phyloP scores from a whole-genome alignment of 2,113 vertebrate genomes.

The Rhipidura dahli region DNA sequence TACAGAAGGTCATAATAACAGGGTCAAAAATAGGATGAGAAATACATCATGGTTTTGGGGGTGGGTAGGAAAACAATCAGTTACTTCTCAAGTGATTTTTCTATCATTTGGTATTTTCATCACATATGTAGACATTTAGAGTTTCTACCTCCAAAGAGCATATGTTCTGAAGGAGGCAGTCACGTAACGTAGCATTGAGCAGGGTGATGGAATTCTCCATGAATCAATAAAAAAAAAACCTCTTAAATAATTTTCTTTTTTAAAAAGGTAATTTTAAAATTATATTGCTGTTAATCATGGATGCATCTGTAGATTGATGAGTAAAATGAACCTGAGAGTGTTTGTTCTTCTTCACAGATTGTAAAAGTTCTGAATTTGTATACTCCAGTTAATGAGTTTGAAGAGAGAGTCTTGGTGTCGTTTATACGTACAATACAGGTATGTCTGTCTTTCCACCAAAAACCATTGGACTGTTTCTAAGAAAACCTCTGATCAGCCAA shows the following conservation, averaged over 20 bases:
- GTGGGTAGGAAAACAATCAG: not conserved
- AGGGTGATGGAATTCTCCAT: not conserved
- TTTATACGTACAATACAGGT: conserved; percentile 99
- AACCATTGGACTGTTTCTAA: not conserved
- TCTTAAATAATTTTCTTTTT: not conserved
- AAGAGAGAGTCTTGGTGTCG: conserved; percentile 91
- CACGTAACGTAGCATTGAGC: not conserved
- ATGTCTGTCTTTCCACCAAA: not conserved
- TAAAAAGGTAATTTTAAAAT: not conserved
- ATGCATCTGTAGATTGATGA: not conserved
- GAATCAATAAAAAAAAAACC: not conserved
- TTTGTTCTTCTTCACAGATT: conserved; percentile 78
- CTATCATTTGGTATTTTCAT: not conserved
- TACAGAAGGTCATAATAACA: not conserved
- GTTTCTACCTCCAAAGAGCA: not conserved
- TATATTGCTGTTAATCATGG: not conserved
- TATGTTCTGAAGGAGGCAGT: not conserved
- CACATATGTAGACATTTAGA: not conserved
- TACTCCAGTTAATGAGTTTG: conserved; percentile 97
- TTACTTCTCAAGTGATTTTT: not conserved
- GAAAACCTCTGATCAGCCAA: not conserved
- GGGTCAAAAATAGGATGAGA: not conserved
- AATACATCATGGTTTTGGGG: not conserved
- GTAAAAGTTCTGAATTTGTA: conserved; percentile 98
- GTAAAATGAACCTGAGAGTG: not conserved